A percentile compares a stretch with the other conserved stretches of the same genome.
phyloP scores from a whole-genome alignment of 2,113 vertebrate species.

The Xerus inauris region DNA sequence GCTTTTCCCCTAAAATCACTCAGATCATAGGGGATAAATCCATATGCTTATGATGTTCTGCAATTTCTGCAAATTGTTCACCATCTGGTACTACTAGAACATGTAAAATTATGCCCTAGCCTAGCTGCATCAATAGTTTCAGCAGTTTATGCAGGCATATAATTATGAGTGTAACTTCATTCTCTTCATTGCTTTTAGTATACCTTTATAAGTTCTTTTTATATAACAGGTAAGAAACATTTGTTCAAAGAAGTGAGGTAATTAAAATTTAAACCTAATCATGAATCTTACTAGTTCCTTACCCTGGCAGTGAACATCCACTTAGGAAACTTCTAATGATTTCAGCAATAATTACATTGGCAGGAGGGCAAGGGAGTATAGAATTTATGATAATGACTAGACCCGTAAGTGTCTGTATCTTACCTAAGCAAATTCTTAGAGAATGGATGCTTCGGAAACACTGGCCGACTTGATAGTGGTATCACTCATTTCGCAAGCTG shows the following conservation, averaged over 20 bases:
- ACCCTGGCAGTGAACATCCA: conserved; percentile 49
- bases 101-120: conserved; percentile 55
- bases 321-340: conserved; percentile 67
- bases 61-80: conserved; percentile 64
- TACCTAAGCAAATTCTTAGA: conserved; percentile 31
- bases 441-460: not conserved
- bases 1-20: conserved; percentile 52
- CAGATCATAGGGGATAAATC: conserved; percentile 25
- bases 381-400: conserved; percentile 61
- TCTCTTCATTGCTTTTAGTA: conserved; percentile 6
- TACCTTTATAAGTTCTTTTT: conserved; percentile 61
- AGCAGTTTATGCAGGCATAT: not conserved
- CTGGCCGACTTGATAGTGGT: not conserved
- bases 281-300: conserved; percentile 63
- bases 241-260: conserved; percentile 58
- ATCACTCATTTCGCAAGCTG: conserved; percentile 3
- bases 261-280: conserved; percentile 69
- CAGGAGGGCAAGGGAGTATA: conserved; percentile 1
- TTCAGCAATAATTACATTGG: conserved; percentile 61
- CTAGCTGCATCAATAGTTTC: conserved; percentile 23
- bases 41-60: conserved; percentile 63
- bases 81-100: conserved; percentile 68
- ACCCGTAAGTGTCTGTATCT: not conserved
- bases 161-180: conserved; percentile 32
- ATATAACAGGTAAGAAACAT: conserved; percentile 59